phyloP scores from a whole-genome alignment of 2,113 vertebrate genomes.

The Triplophysa tibetana region DNA sequence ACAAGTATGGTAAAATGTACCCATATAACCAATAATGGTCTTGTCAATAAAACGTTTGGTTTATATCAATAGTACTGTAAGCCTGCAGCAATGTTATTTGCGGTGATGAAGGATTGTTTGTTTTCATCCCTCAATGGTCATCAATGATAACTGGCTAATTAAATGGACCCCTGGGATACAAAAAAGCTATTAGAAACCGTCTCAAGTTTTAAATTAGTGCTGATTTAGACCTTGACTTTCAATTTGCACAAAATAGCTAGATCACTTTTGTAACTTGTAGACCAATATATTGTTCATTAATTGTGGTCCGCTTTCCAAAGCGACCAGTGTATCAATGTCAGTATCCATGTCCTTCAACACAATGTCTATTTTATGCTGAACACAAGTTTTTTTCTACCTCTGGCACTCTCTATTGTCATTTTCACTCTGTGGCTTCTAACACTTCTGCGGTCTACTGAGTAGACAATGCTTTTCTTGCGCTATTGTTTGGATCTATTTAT shows the following conservation, averaged over 20 bases:
- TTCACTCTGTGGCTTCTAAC: slow-evolving; percentile 54
- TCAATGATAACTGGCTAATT: slow-evolving; percentile 7
- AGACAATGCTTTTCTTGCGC: slow-evolving; percentile 61
- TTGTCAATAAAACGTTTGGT: too few species aligned
- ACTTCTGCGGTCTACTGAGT: slow-evolving; percentile 56
- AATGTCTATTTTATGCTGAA: slow-evolving; percentile 51
- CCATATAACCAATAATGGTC: too few species aligned
- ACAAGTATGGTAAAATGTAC: too few species aligned
- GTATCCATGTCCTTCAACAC: slow-evolving; percentile 13
- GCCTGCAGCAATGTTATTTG: not conserved
- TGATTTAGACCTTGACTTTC: not conserved
- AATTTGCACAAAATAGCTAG: too few species aligned
- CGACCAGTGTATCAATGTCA: slow-evolving; percentile 24
- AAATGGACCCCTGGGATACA: not conserved
- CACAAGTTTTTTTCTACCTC: slow-evolving; percentile 47
- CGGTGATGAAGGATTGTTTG: slow-evolving; percentile 6
- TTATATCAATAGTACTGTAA: too few species aligned
- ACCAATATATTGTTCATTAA: not conserved
- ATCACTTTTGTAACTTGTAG: too few species aligned
- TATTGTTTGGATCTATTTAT: slow-evolving; percentile 63
- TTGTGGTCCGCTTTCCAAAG: not conserved
- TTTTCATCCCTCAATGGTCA: slow-evolving; percentile 25
- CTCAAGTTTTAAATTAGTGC: slow-evolving; percentile 15
- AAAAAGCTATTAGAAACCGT: slow-evolving; percentile 1
- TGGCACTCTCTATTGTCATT: slow-evolving; percentile 58